Evolutionary conservation across 2,888 invertebrate species (phyloP).

Genomic region (Spodoptera picta): DNA sequence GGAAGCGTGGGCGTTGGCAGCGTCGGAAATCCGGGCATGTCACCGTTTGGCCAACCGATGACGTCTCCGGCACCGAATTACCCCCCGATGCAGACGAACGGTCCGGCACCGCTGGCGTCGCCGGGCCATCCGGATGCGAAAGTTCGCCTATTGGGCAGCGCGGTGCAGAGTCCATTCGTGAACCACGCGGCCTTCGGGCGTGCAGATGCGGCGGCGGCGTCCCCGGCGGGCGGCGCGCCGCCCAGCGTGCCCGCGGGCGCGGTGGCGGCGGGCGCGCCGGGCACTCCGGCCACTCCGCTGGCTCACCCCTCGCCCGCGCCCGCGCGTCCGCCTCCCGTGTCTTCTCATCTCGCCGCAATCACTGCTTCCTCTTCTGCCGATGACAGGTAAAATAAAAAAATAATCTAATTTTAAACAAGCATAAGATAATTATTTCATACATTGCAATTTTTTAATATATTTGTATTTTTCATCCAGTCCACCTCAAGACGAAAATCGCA

Average conservation of each 20-base stretch:
- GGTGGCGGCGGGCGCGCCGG: conserved; percentile 68
- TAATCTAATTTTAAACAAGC: background rate
- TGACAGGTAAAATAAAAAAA: conserved; percentile 47
- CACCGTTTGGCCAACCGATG: conserved; percentile 91
- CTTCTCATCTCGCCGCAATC: conserved; percentile 78
- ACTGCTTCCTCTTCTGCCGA: conserved; percentile 41
- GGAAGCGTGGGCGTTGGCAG: conserved; percentile 82
- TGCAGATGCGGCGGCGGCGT: conserved; percentile 62
- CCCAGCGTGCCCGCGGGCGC: conserved; percentile 78
- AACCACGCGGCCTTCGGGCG: conserved; percentile 71
- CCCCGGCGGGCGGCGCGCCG: conserved; percentile 80
- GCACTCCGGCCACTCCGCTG: conserved; percentile 65
- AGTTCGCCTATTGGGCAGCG: conserved; percentile 70
- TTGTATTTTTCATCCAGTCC: conserved; percentile 66
- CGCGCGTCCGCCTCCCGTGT: conserved; percentile 44
- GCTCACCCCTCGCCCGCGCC: conserved; percentile 70
- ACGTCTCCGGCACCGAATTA: conserved; percentile 89
- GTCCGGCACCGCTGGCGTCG: conserved; percentile 87
- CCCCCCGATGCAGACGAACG: conserved; percentile 89
- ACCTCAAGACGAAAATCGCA: conserved; percentile 90
- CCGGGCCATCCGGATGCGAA: conserved; percentile 88
- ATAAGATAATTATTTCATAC: background rate
- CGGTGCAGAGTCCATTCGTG: conserved; percentile 89
- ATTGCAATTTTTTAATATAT: conserved; percentile 1
- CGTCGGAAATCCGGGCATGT: conserved; percentile 90